Evolutionary conservation across 2,888 invertebrate species (phyloP), one percentile per base, ranked within the genome.

Genomic region (Aphrophora alni): DNA sequence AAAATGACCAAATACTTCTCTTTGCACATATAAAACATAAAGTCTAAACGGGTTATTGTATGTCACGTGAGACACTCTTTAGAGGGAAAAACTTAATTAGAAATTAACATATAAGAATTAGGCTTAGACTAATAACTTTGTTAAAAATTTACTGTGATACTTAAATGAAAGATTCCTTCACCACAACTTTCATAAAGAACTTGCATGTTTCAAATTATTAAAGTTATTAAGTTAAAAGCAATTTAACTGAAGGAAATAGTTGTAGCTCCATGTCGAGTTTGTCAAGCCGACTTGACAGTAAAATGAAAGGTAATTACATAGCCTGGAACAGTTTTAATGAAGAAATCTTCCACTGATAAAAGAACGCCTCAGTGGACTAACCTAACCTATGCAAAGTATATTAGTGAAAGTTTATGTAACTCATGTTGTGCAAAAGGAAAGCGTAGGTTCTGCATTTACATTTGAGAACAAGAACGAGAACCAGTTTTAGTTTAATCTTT

Each of bases 391-490:
- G 59, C 21, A 59, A 59, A 59, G 59, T 59, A 44, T 59, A n/a
- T 59, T 59, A 59, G 59, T 59, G 59, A 59, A 59, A 59, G 59
- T 59, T 21, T 44, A 44, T 59, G 59, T 59, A 59, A 21, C 59
- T 59, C n/a, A 59, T 59, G 59, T 59, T 59, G 59, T 59, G 33
- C 33, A 59, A 59, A 59, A 59, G 59, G 59, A 59, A 59, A 59
- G 59, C 59, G 59, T 59, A 59, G 59, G 59, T 59, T 59, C 21
- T 59, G 59, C 59, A 59, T 44, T 44, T 59, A 59, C 59, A 59
- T 21, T 59, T 59, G 59, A 59, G 21, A 59, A 59, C 59, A n/a
- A 59, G 59, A 59, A 12, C 21, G 59, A 59, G 5, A 59, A 59
- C 59, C n/a, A 59, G 59, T 59, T 59, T 59, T 21, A n/a, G 21